Conservation (phyloP, 2,797 vertebrate genomes). For the Crenuchus spilurus region DNA sequence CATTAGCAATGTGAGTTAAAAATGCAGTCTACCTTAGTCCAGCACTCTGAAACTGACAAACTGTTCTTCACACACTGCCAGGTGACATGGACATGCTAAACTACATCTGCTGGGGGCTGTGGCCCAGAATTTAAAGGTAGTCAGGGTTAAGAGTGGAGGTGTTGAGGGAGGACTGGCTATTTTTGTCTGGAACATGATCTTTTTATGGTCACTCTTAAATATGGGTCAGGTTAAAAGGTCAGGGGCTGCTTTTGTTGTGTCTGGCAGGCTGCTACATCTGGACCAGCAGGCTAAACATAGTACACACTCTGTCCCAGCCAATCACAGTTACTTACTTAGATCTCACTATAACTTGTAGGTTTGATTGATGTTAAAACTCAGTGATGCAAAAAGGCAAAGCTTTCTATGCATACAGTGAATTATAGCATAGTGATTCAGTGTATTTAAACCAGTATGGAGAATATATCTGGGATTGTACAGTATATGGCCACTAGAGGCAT, state of each 20-base stretch:
- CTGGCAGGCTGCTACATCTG: conserved; percentile 68
- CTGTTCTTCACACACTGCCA: conserved; percentile 34
- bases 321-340: neutral
- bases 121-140: conserved; percentile 57
- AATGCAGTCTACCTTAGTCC: neutral
- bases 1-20: too few species aligned
- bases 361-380: neutral
- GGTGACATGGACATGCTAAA: conserved; percentile 14
- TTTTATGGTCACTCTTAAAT: conserved; percentile 68
- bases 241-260: conserved; percentile 65
- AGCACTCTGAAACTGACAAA: conserved; percentile 28
- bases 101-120: conserved; percentile 52
- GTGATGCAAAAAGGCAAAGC: neutral
- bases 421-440: neutral
- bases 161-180: conserved; percentile 60
- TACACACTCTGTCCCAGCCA: conserved; percentile 7
- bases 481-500: conserved; percentile 48
- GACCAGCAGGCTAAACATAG: conserved; percentile 52
- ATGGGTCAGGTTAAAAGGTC: conserved; percentile 69
- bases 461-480: neutral
- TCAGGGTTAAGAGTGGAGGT: conserved; percentile 46
- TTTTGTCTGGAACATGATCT: conserved; percentile 67
- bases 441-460: neutral
- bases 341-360: neutral
- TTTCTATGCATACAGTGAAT: neutral